Base-by-base conservation (phyloP, 2,797 vertebrate species). In the Alosa sapidissima region DNA sequence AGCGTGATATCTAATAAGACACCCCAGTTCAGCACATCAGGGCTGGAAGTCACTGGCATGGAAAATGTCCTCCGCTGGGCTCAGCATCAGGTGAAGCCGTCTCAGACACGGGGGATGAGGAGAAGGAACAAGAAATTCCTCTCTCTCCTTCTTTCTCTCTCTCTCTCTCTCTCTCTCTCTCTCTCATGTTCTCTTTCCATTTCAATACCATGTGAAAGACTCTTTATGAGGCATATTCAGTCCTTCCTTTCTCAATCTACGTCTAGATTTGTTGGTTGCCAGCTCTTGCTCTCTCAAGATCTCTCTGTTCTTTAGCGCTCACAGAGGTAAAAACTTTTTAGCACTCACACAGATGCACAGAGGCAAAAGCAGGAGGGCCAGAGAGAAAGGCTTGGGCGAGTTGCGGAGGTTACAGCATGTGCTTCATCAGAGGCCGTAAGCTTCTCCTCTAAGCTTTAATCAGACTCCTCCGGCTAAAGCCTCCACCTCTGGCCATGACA, bases 1-100 rank as follows among this genome's bases (percentile, higher is more conserved):
- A 93, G 91, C 88, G 4, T 91, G 78, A 88, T 93, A 93, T 93
- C 89, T 86, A 91, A 93, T 92, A 90, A 90, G 85, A 89, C 86
- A 81, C 83, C 58, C 65, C 52, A 47, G 55, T 87, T 86, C 85
- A 85, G 88, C 90, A 92, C 89, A 84, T 91, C 86, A 89, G 87
- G 54, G 5, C n/a, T 55, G 28, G 82, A 19, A 84, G 19, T 62
- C 75, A 6, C 41, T 84, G 65, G 55, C 48, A 82, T 28, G 49
- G 85, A 81, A 81, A 72, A 75, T 75, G 84, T 65, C 82, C 72
- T n/a, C 83, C 47, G 75, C 72, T 75, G 55, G 58, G 49, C 36
- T 81, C 45, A 51, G 52, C n/a, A 78, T 87, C 78, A 84, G 60
- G 78, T 87, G 85, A 36, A n/a, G 51, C 33, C 51, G 21, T 5